Evolutionary conservation across 2,888 invertebrate species (phyloP), one percentile per base, ranked within the genome.

Genomic region (Tiliacea aurago): DNA sequence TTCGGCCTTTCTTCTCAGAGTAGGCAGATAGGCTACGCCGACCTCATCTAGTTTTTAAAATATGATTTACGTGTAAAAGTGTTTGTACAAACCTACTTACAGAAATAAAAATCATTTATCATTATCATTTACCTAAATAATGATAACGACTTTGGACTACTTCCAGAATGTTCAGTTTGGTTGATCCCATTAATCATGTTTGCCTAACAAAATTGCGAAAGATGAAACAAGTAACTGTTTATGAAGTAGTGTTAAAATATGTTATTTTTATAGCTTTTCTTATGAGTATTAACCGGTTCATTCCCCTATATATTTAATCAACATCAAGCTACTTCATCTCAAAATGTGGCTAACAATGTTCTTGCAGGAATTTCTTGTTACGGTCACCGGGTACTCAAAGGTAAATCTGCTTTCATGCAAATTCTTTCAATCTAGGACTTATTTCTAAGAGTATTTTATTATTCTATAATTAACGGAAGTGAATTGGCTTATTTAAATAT

Each of bases 341-440:
- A 2, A 28, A 45, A 18, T 10, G 37, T 23, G 18, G 45, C 10
- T 6, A n/a, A 15, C 10, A 41, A 47, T 15, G n/a, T 53, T 41
- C 37, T 49, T 37, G 49, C 15, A 49, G 11, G 41, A 43, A 49
- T 62, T 77, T 41, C 53, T 61, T 45, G 13, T 77, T n/a, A 15
- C 23, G 13, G 33, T 15, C 47, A 1, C 20, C 6, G 15, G 15
- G 43, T 10, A 15, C 15, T 58, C 58, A 59, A 28, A 41, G 33
- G 43, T 23, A 20, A 58, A 45, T 9, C 13, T 2, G 49, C 23
- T 28, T 56, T 10, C 11, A 49, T 49, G 55, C 43, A 49, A 43
- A 41, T 53, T 41, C 28, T 28, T 15, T 67, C 37, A 20, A 58
- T 41, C 10, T 15, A 53, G 7, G 28, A 69, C 15, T 75, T 47